phyloP scores from a whole-genome alignment of 2,797 vertebrate genomes.

The Gymnocypris eckloni region DNA sequence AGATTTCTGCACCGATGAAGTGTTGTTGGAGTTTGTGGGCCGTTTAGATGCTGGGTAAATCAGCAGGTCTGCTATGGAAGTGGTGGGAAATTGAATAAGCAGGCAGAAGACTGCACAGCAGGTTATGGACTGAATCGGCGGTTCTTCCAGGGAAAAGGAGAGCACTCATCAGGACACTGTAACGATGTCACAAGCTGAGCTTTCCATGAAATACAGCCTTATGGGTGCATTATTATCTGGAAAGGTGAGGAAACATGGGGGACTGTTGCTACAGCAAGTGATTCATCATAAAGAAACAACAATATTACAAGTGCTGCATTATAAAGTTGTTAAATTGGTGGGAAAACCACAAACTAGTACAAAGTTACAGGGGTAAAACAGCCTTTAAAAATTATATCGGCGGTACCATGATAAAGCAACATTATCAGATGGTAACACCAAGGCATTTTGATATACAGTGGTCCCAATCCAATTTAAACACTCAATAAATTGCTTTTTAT shows the following conservation, averaged over 20 bases:
- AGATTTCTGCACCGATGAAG: constrained; percentile 63
- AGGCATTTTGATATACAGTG: not conserved
- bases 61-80: constrained; percentile 63
- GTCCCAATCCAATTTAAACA: not conserved
- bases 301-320: not conserved
- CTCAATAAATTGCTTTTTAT: not conserved
- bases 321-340: not conserved
- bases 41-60: constrained; percentile 60
- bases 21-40: constrained; percentile 63
- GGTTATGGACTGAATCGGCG: constrained; percentile 21
- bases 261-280: not conserved
- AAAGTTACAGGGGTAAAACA: not conserved
- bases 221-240: constrained; percentile 24
- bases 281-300: constrained; percentile 15
- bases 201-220: not conserved
- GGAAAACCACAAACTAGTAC: not conserved
- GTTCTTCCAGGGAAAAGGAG: constrained; percentile 13
- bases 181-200: constrained; percentile 33
- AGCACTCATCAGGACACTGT: constrained; percentile 27
- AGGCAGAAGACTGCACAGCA: constrained; percentile 7
- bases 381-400: not conserved
- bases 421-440: not conserved
- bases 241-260: not conserved
- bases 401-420: not conserved
- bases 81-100: constrained; percentile 39